Base-by-base conservation (phyloP, 2,113 vertebrate genomes). In the Phrynosoma blainvillii region DNA sequence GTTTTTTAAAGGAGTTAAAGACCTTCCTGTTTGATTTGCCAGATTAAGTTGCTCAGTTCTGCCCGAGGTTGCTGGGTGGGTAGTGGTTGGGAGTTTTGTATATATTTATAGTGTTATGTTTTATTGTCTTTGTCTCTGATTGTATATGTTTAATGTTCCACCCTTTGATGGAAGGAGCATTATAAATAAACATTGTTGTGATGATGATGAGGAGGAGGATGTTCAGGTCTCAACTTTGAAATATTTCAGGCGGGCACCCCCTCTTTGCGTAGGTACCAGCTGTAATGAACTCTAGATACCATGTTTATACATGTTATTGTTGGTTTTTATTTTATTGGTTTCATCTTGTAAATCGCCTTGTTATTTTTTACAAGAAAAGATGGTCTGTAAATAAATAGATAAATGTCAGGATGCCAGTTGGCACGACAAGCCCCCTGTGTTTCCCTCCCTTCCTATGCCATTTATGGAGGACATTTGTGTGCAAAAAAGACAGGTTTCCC, bases 381-480 rank as follows among this genome's bases (percentile, higher is more conserved):
- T 18, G 12, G 59, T 62, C 59, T 62, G 59, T 62, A 71, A 71
- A 71, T 71, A 27, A 30, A 71, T 27, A 30, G 25, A 71, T 71
- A 30, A 30, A n/a, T 30, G 27, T 71, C 8, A 75, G 42, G 32
- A 76, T 68, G 59, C 42, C 59, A 25, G 3, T 54, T 80, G 82
- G 16, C 1, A 0, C 73, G 56, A 0, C 77, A 56, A 21, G 20
- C 21, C 13, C 25, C 56, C 12, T 62, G 13, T 62, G 36, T n/a
- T 59, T 56, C 3, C 62, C 1, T 0, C 0, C 0, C 56, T 66
- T 75, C 89, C 3, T 0, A 62, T 71, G 75, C 25, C 8, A 42
- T 8, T 42, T 62, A 32, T 81, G 32, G 2, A 73, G 68, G 76
- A 78, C 13, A 27, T 6, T 12, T 27, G 21, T 27, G 21, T 54